Base-by-base conservation (phyloP, 2,888 invertebrate genomes). In the Falcaria lacertinaria region DNA sequence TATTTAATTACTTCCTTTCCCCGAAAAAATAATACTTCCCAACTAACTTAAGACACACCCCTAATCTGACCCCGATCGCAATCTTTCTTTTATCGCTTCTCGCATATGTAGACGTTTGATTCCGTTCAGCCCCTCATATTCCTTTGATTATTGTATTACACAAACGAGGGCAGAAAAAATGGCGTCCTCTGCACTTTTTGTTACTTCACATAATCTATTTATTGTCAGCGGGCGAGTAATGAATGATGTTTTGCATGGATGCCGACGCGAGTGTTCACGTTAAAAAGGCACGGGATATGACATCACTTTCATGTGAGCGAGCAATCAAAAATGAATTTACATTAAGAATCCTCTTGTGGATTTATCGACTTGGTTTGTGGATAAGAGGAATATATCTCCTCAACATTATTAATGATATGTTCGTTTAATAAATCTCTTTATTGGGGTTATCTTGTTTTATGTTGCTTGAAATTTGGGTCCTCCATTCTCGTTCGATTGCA, bases 81-180 rank as follows among this genome's bases (percentile, higher is more conserved):
- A 71, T 70, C 65, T 75, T 75, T 78, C 76, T 75, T 80, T 85
- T 81, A 86, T 80, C 80, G 80, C 72, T 58, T 52, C 57, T 69
- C 79, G 69, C 86, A 84, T 83, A 82, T 84, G 85, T 74, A 80
- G 71, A 75, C 76, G 66, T 83, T 85, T 84, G 84, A 84, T 81
- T 80, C 70, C 57, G 54, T 49, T 52, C 50, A 64, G 54, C 74
- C 85, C 83, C 83, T 81, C 80, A 76, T 84, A 80, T 86, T 81
- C 76, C 71, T 89, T 87, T 88, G 87, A 88, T 88, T 88, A 88
- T 89, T 85, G 75, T 80, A 78, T 87, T 82, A 83, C 66, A 51
- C 60, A 75, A 82, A 80, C 73, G 80, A 77, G 80, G 80, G 76
- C 69, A 75, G 64, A 69, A 74, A 76, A 77, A 78, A 74, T 65